Percentiles rank a stretch among this genome's conserved stretches.
Conservation (phyloP, 2,888 invertebrate species). For the Tetragnatha montana region DNA sequence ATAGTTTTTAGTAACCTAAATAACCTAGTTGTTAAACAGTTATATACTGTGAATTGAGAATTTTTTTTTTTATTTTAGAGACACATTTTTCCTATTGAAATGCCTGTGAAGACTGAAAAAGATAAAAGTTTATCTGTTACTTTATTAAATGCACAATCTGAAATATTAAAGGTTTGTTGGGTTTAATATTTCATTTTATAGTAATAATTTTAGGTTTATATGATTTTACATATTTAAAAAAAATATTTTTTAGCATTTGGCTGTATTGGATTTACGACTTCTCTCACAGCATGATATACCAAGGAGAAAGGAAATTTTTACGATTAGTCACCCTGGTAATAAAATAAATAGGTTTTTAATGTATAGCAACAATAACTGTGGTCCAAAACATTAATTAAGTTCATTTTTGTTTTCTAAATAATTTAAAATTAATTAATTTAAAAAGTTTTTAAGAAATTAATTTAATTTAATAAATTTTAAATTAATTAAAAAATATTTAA, state of each 20-base stretch:
- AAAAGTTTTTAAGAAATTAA: too few relatives aligned
- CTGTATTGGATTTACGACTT: constrained; percentile 54
- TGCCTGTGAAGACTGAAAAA: constrained; percentile 41
- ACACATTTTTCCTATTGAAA: constrained; percentile 48
- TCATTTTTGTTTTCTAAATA: too few relatives aligned
- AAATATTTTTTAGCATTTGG: constrained; percentile 41
- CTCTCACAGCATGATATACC: constrained; percentile 31
- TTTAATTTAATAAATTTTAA: too few relatives aligned
- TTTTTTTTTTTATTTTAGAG: constrained; percentile 26
- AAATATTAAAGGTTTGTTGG: constrained; percentile 37
- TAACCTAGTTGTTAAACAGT: background rate
- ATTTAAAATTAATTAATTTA: too few relatives aligned
- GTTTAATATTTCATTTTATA: background rate
- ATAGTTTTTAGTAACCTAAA: background rate
- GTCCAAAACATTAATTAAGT: too few relatives aligned
- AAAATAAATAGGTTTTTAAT: too few relatives aligned
- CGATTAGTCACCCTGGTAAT: constrained; percentile 64
- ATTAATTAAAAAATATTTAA: too few relatives aligned
- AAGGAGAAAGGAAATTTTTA: constrained; percentile 59
- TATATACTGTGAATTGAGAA: background rate
- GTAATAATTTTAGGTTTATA: background rate
- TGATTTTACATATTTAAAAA: constrained; percentile 4
- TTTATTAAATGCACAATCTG: constrained; percentile 32
- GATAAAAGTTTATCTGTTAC: constrained; percentile 30
- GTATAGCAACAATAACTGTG: too few relatives aligned